A percentile compares a stretch with the other conserved stretches of the same genome.
These are phyloP conservation scores for Protonibea diacanthus DNA, from an alignment of 2,797 vertebrate genomes.

Conservation along the genomic window DNA sequence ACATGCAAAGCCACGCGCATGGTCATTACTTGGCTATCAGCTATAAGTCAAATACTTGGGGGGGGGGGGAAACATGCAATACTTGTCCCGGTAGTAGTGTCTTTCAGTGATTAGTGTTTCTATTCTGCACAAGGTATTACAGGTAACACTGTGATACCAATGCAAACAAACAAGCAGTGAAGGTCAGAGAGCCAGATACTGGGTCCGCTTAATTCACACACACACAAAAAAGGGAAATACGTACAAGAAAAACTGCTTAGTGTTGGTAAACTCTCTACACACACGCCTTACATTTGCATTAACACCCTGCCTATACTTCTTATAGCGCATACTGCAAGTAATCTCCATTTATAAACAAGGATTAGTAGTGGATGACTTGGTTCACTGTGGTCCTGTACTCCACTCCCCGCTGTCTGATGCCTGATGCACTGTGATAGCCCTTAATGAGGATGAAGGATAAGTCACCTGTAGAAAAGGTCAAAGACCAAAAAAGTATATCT, in stretches of 20 bases:
- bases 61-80: slow-evolving; percentile 46
- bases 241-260: slow-evolving; percentile 58
- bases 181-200: slow-evolving; percentile 39
- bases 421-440: slow-evolving; percentile 85
- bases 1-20: slow-evolving; percentile 29
- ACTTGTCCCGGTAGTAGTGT: slow-evolving; percentile 67
- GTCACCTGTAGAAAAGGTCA: slow-evolving; percentile 83
- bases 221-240: slow-evolving; percentile 21
- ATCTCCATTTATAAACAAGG: slow-evolving; percentile 65
- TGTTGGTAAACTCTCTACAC: slow-evolving; percentile 68
- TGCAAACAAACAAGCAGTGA: slow-evolving; percentile 39
- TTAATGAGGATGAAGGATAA: slow-evolving; percentile 86
- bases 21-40: slow-evolving; percentile 48
- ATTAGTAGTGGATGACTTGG: slow-evolving; percentile 67
- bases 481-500: slow-evolving; percentile 73
- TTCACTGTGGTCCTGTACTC: slow-evolving; percentile 69
- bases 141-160: slow-evolving; percentile 51
- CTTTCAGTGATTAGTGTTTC: slow-evolving; percentile 48
- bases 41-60: slow-evolving; percentile 62
- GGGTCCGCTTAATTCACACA: slow-evolving; percentile 34
- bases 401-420: slow-evolving; percentile 66
- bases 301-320: slow-evolving; percentile 62
- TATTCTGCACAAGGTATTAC: slow-evolving; percentile 53
- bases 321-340: slow-evolving; percentile 65
- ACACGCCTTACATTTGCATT: slow-evolving; percentile 57